Evolutionary conservation across 1,140 invertebrate species (phyloP), one percentile per base, ranked within the genome.

Genomic region (Bicyclus anynana): DNA sequence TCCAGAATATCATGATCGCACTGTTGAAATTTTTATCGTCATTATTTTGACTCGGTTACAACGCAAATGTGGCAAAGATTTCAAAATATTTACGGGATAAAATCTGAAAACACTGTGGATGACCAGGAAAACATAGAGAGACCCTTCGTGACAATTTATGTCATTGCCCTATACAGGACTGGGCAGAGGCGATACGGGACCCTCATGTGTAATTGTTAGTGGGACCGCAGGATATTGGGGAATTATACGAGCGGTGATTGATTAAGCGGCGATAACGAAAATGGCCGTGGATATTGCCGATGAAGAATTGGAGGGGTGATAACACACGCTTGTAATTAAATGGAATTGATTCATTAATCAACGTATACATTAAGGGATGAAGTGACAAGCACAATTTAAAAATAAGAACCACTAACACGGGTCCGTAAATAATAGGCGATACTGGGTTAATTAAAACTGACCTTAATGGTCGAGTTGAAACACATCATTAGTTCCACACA

Each of bases 191-290:
- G 80, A 81, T 84, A 83, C 72, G 76, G 77, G 74, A 71, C 79
- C 81, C 80, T 82, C 77, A 69, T 74, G 67, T 80, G 81, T 84
- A 84, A 81, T 83, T 83, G 77, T 85, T 82, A 84, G 76, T 77
- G 77, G 75, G 74, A 76, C 79, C 80, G 74, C 81, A 78, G 79
- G 80, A 87, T 87, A 85, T 84, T 81, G 82, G 77, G 77, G 80
- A 73, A 87, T 85, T 84, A 85, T 80, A 78, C 75, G 72, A 71
- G 65, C 74, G 72, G 73, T 79, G 82, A 87, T 87, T 87, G 82
- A 87, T 87, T 81, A 79, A 76, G 69, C 79, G 71, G 61, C 78
- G 80, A 86, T 83, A 84, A 83, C 80, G 78, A 78, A 82, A 81
- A 84, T 66, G 53, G 62, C 50, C 53, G 52, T 33, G 53, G 71